Percentiles rank a stretch among this genome's conserved stretches.
Conservation (phyloP, 2,113 vertebrate species). For the Nesoenas mayeri region DNA sequence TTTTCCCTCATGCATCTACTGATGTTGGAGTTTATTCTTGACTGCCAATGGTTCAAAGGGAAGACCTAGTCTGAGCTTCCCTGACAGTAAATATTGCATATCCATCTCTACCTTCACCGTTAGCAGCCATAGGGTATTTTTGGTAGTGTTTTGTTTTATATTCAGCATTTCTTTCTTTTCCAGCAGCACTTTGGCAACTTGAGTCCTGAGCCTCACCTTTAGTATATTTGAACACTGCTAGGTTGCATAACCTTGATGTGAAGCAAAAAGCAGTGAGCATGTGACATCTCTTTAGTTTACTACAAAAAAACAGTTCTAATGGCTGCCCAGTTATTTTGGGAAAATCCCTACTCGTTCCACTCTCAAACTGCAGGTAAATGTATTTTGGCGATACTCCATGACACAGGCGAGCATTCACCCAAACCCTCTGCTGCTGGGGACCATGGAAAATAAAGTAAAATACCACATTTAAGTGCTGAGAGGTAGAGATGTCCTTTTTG, state of each 20-base stretch:
- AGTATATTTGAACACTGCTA: not conserved
- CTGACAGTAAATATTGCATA: not conserved
- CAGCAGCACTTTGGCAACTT: not conserved
- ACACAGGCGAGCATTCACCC: not conserved
- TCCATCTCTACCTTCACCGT: not conserved
- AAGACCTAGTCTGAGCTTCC: not conserved
- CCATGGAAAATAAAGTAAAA: not conserved
- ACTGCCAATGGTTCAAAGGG: not conserved
- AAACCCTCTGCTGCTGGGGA: not conserved
- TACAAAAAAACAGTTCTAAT: not conserved
- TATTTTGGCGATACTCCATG: not conserved
- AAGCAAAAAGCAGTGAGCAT: not conserved
- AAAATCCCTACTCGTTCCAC: not conserved
- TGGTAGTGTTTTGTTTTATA: not conserved
- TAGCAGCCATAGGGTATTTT: not conserved
- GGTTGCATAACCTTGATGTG: not conserved
- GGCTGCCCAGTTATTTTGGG: not conserved
- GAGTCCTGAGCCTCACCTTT: not conserved
- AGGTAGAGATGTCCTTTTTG: not conserved
- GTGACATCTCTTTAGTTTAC: not conserved
- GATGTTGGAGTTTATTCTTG: not conserved
- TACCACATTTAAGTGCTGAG: not conserved
- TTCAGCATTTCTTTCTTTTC: not conserved
- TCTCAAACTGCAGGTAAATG: not conserved
- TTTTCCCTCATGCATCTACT: not conserved